Evolutionary conservation across 2,888 invertebrate genomes (phyloP).

Genomic region (Steinernema carpocapsae): DNA sequence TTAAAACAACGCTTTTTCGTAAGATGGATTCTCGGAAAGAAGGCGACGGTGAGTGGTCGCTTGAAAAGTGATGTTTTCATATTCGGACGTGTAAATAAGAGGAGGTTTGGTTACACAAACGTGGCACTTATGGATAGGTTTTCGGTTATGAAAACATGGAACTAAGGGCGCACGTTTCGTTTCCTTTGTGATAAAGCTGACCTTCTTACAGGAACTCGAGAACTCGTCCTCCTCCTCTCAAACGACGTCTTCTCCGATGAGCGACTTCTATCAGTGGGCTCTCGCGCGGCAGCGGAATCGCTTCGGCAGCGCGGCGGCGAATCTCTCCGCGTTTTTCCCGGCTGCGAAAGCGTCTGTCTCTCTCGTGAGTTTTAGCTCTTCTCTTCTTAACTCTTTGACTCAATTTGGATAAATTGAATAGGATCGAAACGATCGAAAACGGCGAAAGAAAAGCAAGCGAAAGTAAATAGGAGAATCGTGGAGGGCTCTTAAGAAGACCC

Average conservation of each 20-base stretch:
- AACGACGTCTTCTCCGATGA: conserved; percentile 6
- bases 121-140: no score
- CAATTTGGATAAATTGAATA: conserved; percentile 23
- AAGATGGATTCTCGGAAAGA: no score
- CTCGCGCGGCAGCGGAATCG: conserved; percentile 18
- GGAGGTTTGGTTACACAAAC: no score
- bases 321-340: background rate
- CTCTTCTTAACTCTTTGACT: conserved; percentile 14
- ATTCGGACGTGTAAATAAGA: no score
- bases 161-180: no score
- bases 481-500: no score
- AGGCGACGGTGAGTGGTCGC: no score
- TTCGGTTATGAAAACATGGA: no score
- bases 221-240: background rate
- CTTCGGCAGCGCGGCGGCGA: background rate
- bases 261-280: conserved; percentile 24
- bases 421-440: background rate
- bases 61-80: no score
- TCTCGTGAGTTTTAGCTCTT: conserved; percentile 1
- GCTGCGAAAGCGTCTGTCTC: conserved; percentile 3
- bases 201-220: background rate
- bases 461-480: no score
- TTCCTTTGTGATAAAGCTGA: background rate
- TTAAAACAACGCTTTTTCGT: no score
- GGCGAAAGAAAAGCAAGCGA: conserved; percentile 9